A percentile compares a stretch with the other conserved stretches of the same genome.
Evolutionary conservation across 2,113 vertebrate genomes (phyloP).

Genomic region (Alethe diademata): DNA sequence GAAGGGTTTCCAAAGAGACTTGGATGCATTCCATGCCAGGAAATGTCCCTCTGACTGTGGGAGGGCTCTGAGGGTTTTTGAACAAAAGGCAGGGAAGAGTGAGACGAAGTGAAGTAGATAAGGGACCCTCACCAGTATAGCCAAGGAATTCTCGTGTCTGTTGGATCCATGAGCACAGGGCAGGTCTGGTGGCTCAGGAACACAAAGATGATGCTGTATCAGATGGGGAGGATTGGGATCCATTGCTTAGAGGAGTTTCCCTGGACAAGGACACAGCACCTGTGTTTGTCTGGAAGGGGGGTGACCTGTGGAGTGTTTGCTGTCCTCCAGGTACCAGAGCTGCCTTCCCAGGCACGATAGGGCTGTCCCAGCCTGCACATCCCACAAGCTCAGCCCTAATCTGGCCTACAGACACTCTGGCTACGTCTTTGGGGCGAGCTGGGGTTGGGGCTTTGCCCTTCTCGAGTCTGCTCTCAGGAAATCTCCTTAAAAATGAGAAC

Average conservation of each 20-base stretch:
- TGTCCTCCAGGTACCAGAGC: not conserved
- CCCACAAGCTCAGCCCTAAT: fast-evolving
- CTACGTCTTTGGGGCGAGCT: fast-evolving
- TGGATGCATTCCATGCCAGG: not conserved
- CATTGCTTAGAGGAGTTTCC: not conserved
- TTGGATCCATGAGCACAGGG: not conserved
- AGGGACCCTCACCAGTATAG: no score
- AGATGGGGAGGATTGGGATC: not conserved
- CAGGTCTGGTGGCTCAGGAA: not conserved
- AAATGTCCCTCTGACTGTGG: not conserved
- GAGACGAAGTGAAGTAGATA: no score
- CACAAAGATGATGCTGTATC: not conserved
- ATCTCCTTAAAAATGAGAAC: not conserved
- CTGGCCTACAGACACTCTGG: fast-evolving
- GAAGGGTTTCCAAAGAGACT: not conserved
- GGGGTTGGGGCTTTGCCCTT: not conserved
- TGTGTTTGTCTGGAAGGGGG: not conserved
- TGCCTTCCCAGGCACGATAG: not conserved
- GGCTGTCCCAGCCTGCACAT: not conserved
- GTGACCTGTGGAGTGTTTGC: not conserved
- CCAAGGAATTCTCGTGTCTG: not conserved
- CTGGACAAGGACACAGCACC: not conserved
- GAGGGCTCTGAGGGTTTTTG: not conserved
- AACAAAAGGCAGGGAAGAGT: not conserved
- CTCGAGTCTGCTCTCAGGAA: not conserved